Evolutionary conservation across 1,140 invertebrate genomes (phyloP).

Genomic region (Halyomorpha halys): DNA sequence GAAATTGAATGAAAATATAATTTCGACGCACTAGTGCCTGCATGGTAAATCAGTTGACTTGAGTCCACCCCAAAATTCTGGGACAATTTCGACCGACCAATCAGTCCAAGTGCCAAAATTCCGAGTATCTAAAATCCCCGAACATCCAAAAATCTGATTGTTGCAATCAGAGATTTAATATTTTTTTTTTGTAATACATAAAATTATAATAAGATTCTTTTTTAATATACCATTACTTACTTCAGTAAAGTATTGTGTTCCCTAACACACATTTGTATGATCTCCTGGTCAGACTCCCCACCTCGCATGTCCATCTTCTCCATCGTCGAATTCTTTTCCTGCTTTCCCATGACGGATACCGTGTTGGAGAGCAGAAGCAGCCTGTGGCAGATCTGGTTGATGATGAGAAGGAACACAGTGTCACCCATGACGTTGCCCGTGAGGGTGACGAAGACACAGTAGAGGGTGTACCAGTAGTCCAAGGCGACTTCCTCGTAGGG

Average conservation of each 20-base stretch:
- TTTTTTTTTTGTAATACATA: background rate
- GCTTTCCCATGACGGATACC: background rate
- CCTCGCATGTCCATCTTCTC: background rate
- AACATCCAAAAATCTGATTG: no score
- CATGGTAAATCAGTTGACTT: no score
- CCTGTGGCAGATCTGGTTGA: slow-evolving; percentile 3
- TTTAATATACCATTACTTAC: no score
- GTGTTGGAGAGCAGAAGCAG: background rate
- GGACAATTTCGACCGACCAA: no score
- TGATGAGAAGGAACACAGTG: background rate
- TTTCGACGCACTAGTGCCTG: no score
- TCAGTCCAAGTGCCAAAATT: no score
- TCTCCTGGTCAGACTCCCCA: background rate
- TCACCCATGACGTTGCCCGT: background rate
- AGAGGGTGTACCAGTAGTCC: background rate
- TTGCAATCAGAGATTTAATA: no score
- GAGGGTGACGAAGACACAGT: background rate
- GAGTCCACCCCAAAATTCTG: no score
- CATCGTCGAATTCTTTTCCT: background rate
- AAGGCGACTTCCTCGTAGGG: background rate
- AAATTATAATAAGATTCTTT: background rate
- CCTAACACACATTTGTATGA: background rate
- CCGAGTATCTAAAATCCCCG: no score
- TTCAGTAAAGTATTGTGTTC: slow-evolving; percentile 2
- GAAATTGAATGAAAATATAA: no score